Evolutionary conservation across 2,113 vertebrate species (phyloP).

Genomic region (Gymnogyps californianus): DNA sequence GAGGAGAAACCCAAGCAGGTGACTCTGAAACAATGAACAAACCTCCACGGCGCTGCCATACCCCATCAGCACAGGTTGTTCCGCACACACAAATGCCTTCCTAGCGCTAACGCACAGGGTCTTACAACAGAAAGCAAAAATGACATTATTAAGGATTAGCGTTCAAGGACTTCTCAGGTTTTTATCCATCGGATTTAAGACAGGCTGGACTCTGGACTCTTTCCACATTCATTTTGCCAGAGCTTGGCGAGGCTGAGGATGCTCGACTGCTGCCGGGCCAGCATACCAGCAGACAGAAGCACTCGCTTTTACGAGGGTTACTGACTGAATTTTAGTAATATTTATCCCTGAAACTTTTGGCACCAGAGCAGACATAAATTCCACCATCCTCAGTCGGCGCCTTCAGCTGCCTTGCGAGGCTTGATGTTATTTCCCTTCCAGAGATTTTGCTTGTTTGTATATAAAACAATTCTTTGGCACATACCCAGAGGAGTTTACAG

Average conservation of each 20-base stretch:
- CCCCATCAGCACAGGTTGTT: neutral
- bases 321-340: neutral
- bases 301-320: neutral
- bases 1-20: neutral
- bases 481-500: neutral
- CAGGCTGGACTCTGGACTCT: neutral
- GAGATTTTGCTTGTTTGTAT: neutral
- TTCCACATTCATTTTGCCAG: neutral
- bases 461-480: constrained; percentile 6
- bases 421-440: neutral
- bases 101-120: accelerated
- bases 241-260: neutral
- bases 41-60: accelerated
- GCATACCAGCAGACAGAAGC: neutral
- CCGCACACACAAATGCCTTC: neutral
- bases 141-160: neutral
- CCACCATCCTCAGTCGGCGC: neutral
- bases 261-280: neutral
- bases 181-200: neutral
- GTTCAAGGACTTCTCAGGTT: neutral
- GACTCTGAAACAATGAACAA: neutral
- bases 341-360: neutral
- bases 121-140: neutral
- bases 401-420: neutral
- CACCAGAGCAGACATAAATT: neutral